Percentiles rank a stretch among this genome's conserved stretches.
These are phyloP conservation scores for Drosophila orosa DNA, from an alignment of 1,140 invertebrate genomes.

Conservation along the genomic window DNA sequence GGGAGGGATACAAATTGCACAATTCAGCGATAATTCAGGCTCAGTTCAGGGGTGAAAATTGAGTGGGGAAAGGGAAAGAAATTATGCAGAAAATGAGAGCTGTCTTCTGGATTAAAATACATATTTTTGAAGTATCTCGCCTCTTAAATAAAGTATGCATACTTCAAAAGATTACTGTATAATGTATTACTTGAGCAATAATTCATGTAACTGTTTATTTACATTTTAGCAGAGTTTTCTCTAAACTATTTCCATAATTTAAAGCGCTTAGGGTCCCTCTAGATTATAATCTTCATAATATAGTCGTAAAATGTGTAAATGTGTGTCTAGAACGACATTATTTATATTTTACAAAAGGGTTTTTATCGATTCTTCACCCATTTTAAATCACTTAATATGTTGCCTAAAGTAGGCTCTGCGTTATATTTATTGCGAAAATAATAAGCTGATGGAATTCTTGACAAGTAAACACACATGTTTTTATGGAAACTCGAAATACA, in stretches of 20 bases:
- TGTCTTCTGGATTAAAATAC: background rate
- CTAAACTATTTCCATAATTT: background rate
- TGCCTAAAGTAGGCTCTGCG: no score
- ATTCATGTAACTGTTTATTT: background rate
- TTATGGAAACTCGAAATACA: background rate
- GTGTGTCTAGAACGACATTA: no score
- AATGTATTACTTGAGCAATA: background rate
- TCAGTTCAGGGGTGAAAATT: constrained; percentile 15
- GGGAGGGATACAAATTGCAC: constrained; percentile 30
- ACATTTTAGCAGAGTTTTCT: background rate
- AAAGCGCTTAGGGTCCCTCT: no score
- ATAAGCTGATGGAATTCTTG: background rate
- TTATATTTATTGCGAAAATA: background rate
- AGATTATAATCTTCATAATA: background rate
- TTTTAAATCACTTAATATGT: background rate
- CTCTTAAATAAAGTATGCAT: background rate
- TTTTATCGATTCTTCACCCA: background rate
- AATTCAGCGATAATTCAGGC: constrained; percentile 37
- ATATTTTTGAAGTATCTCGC: background rate
- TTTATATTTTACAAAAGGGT: background rate
- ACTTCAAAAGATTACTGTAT: background rate
- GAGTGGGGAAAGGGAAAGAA: background rate
- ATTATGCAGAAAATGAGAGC: constrained; percentile 6
- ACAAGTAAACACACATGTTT: background rate
- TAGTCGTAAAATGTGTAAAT: background rate